Base-by-base conservation (phyloP, 2,113 vertebrate species). In the Enhydra lutris region DNA sequence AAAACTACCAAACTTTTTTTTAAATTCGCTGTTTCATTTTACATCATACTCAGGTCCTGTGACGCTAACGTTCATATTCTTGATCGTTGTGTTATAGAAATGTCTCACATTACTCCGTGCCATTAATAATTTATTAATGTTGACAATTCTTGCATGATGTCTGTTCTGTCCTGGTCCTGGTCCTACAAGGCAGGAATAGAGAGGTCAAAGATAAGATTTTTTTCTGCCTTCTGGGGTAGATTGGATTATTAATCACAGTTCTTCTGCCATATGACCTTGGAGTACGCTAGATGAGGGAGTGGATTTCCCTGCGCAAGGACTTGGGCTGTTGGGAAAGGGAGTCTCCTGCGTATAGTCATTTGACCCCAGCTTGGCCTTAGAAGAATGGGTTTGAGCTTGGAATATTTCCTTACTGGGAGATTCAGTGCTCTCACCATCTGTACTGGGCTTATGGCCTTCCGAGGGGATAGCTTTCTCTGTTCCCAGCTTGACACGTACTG, bases 1-100 rank as follows among this genome's bases (percentile, higher is more conserved):
- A 76, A 45, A 45, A 45, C 73, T 45, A 76, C 73, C 73, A 76
- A 76, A 15, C 13, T 52, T 14, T 73, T 73, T 97, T 85, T 85
- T 57, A 34, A 73, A 97, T 79, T 55, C 18, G 18, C n/a, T 55
- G 7, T 89, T 29, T 12, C 29, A n/a, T 90, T 85, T 69, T 42
- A 29, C 26, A 14, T 29, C 52, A n/a, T 45, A 69, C 73, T 71
- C 17, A 31, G 61, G 12, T 79, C 52, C 34, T 42, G 69, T 84
- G 78, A 57, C 4, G 34, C 36, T 47, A 0, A 42, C 6, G 4
- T 26, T 45, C 79, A 10, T 26, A 10, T 81, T 88, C 76, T 63
- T 81, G 50, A 45, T 42, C 42, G 9, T 15, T 52, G 69, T 13
- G 0, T 29, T 81, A 20, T n/a, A 4, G 26, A 1, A 80, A 7